A percentile compares a stretch with the other conserved stretches of the same genome.
phyloP scores from a whole-genome alignment of 1,140 invertebrate species.

The Trissolcus basalis region DNA sequence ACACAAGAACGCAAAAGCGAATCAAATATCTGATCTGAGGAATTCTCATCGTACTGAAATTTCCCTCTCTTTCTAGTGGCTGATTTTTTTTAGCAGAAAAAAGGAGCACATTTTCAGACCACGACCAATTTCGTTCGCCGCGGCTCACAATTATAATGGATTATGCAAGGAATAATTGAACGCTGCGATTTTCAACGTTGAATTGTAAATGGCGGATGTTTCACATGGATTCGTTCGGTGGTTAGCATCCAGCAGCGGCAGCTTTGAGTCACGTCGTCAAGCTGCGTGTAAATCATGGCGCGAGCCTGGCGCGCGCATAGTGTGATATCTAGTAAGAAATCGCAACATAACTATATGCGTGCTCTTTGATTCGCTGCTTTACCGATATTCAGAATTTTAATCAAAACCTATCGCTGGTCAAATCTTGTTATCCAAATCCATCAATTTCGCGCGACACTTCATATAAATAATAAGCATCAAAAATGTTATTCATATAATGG shows the following conservation, averaged over 20 bases:
- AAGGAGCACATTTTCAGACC: conserved; percentile 23
- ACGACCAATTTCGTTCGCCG: conserved; percentile 21
- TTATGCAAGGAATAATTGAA: conserved; percentile 53
- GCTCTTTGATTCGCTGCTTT: conserved; percentile 41
- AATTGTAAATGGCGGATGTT: conserved; percentile 52
- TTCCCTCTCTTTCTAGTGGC: conserved; percentile 8
- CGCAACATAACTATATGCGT: conserved; percentile 40
- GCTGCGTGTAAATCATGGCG: conserved; percentile 53
- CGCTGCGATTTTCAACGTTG: conserved; percentile 41
- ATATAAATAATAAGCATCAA: too few species aligned
- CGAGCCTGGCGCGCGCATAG: conserved; percentile 49
- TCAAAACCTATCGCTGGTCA: conserved; percentile 35
- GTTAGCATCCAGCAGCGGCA: conserved; percentile 43
- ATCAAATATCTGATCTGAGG: conserved; percentile 47
- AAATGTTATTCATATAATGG: too few species aligned
- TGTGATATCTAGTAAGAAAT: conserved; percentile 53
- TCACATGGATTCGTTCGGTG: conserved; percentile 43
- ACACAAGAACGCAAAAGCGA: conserved; percentile 40
- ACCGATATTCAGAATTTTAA: conserved; percentile 53
- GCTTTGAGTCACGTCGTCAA: conserved; percentile 40
- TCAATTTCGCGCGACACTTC: conserved; percentile 30
- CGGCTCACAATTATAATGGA: conserved; percentile 39
- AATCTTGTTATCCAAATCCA: conserved; percentile 39
- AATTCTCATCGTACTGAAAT: conserved; percentile 35
- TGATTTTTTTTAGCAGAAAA: conserved; percentile 31